Percentiles rank a stretch among this genome's conserved stretches.
phyloP scores from a whole-genome alignment of 2,113 vertebrate species.

The Cygnus buccinator region DNA sequence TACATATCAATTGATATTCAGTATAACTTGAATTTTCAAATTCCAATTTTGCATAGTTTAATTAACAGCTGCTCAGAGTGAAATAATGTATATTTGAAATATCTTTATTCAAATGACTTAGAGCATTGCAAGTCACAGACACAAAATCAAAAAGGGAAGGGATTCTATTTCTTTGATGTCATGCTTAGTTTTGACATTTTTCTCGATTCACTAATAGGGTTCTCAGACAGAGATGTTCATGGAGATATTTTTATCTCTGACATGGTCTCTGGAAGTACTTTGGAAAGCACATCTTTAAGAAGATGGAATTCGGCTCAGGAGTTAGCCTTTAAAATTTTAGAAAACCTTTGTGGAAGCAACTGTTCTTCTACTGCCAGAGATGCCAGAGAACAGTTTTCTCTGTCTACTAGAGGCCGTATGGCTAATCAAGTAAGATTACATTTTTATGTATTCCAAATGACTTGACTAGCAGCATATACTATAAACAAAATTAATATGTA shows the following conservation, averaged over 20 bases:
- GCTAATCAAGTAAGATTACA: background rate
- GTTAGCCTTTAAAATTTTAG: background rate
- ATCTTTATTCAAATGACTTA: background rate
- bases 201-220: background rate
- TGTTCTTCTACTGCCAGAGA: background rate
- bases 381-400: background rate
- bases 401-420: background rate
- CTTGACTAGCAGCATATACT: background rate
- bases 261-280: background rate
- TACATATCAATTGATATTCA: background rate
- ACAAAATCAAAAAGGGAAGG: background rate
- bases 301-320: background rate
- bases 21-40: background rate
- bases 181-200: background rate
- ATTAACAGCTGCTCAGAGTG: background rate
- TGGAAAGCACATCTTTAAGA: background rate
- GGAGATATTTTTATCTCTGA: background rate
- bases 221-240: background rate
- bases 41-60: background rate
- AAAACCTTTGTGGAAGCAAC: background rate
- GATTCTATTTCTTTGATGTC: background rate
- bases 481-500: background rate
- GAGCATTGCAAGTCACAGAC: background rate
- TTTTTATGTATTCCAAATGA: background rate
- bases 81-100: background rate